These are phyloP conservation scores for Coleophora flavipennella DNA, from an alignment of 2,888 invertebrate species.

Conservation along the genomic window DNA sequence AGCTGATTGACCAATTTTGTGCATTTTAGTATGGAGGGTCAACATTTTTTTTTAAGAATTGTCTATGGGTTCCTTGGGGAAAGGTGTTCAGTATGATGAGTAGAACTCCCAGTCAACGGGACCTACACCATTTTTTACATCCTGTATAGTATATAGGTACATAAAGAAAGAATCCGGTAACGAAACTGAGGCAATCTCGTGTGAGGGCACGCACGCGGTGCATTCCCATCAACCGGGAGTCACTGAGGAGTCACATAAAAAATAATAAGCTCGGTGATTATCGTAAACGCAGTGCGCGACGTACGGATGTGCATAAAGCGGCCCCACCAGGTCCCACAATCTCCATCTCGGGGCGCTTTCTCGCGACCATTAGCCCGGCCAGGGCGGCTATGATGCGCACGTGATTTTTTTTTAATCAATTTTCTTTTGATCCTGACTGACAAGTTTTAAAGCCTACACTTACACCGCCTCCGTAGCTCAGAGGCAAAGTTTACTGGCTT, in stretches of 20 bases:
- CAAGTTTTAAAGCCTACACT: not conserved
- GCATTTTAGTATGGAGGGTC: no score
- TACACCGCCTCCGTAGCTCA: no score
- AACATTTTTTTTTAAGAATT: no score
- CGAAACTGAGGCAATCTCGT: not conserved
- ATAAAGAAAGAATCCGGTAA: no score
- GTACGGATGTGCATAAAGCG: conserved; percentile 21
- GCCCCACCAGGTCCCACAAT: conserved; percentile 27
- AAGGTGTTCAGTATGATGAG: no score
- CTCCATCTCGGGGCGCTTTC: conserved; percentile 51
- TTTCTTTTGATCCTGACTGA: conserved; percentile 4
- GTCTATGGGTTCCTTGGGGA: no score
- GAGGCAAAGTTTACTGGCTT: no score
- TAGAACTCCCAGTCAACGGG: no score
- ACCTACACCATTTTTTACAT: no score
- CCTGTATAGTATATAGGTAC: no score
- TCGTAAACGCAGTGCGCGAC: conserved; percentile 30
- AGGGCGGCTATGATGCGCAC: conserved; percentile 23
- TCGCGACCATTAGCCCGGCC: conserved; percentile 33
- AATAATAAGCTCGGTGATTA: conserved; percentile 63
- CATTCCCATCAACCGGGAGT: conserved; percentile 25
- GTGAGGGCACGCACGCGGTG: conserved; percentile 15
- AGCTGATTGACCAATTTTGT: no score
- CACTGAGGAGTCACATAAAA: conserved; percentile 55
- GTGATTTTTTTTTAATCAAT: conserved; percentile 31